A percentile compares a stretch with the other conserved stretches of the same genome.
phyloP scores from a whole-genome alignment of 1,140 invertebrate genomes.

The Agrilus planipennis region DNA sequence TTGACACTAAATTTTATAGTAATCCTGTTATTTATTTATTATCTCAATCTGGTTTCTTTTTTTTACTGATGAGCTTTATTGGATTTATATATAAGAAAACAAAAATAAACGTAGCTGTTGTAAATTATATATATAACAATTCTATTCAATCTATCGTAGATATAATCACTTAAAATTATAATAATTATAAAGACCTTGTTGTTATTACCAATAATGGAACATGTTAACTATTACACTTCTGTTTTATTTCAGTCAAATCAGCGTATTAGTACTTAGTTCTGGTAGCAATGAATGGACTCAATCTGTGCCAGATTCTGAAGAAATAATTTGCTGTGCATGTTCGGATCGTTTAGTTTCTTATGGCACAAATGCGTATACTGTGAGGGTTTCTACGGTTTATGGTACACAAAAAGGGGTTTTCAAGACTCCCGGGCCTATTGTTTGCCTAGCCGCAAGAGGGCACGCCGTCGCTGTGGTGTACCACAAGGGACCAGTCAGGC shows the following conservation, averaged over 20 bases:
- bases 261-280: slow-evolving; percentile 50
- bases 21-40: too few relatives aligned
- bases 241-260: slow-evolving; percentile 21
- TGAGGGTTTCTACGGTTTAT: slow-evolving; percentile 73
- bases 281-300: slow-evolving; percentile 83
- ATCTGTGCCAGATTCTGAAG: slow-evolving; percentile 57
- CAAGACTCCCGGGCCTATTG: slow-evolving; percentile 58
- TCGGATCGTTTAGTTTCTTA: slow-evolving; percentile 65
- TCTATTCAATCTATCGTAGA: background rate
- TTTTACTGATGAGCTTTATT: too few relatives aligned
- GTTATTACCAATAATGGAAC: background rate
- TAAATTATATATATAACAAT: too few relatives aligned
- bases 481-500: slow-evolving; percentile 43
- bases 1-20: slow-evolving; percentile 17
- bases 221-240: too few relatives aligned
- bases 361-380: slow-evolving; percentile 56
- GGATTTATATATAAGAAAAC: too few relatives aligned
- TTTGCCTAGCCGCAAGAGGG: slow-evolving; percentile 49
- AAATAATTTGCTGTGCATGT: slow-evolving; percentile 56
- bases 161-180: too few relatives aligned
- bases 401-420: slow-evolving; percentile 77
- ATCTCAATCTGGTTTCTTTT: slow-evolving; percentile 37
- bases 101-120: too few relatives aligned
- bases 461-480: slow-evolving; percentile 66
- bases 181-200: too few relatives aligned